Conservation (phyloP, 2,113 vertebrate species). For the Daboia siamensis region DNA sequence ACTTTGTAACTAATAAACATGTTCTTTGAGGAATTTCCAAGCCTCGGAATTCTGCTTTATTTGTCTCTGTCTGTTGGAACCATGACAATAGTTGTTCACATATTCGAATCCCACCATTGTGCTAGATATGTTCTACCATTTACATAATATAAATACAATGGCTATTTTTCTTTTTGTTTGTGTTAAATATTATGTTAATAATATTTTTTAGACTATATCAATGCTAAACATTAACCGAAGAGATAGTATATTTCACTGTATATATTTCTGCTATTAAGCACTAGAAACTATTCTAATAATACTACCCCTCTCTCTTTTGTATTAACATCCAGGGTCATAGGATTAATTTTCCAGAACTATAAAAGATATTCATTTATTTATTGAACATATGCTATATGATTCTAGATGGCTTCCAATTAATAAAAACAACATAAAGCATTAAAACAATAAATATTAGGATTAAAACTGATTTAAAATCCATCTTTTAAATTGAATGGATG, state of each 20-base stretch:
- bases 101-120: too few relatives aligned
- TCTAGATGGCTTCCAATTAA: neutral
- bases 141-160: constrained; percentile 5
- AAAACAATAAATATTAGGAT: neutral
- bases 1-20: too few relatives aligned
- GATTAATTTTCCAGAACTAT: neutral
- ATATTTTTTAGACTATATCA: constrained; percentile 20
- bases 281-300: constrained; percentile 18
- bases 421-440: neutral
- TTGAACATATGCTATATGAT: neutral
- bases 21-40: too few relatives aligned
- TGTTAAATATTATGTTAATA: constrained; percentile 20
- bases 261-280: constrained; percentile 27
- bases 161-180: constrained; percentile 10
- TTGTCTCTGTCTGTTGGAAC: too few relatives aligned
- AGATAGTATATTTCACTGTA: constrained; percentile 24
- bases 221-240: constrained; percentile 28
- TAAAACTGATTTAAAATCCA: neutral
- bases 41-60: too few relatives aligned
- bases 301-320: neutral
- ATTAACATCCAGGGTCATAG: neutral
- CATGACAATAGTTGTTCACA: too few relatives aligned
- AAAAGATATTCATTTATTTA: neutral
- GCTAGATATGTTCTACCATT: neutral
- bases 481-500: neutral